These are phyloP conservation scores for Cavia porcellus DNA, from an alignment of 2,113 vertebrate genomes.

Conservation along the genomic window DNA sequence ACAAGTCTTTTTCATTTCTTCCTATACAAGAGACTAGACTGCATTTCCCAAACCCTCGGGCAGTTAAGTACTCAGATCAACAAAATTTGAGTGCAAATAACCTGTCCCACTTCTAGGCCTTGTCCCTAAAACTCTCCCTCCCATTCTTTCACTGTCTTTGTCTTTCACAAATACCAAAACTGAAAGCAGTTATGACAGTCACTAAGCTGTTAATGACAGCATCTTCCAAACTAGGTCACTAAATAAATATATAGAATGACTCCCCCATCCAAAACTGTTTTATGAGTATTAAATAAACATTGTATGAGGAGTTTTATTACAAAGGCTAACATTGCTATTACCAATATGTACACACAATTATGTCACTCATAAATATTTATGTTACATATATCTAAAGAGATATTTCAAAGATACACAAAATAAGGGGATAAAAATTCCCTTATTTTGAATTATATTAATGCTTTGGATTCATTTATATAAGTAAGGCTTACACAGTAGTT, in stretches of 20 bases:
- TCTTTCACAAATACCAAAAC: not conserved
- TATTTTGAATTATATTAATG: not conserved
- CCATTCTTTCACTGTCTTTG: not conserved
- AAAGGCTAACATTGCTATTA: not conserved
- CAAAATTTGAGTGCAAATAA: not conserved
- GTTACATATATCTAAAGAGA: constrained; percentile 21
- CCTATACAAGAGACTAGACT: not conserved
- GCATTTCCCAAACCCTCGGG: not conserved
- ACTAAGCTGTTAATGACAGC: not conserved
- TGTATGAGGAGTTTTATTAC: not conserved
- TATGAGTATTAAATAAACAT: not conserved
- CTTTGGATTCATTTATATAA: not conserved
- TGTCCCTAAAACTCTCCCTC: not conserved
- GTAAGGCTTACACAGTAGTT: constrained; percentile 19
- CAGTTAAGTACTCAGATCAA: not conserved
- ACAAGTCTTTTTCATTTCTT: not conserved
- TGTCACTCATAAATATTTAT: not conserved
- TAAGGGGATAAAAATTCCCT: not conserved
- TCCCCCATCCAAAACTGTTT: not conserved
- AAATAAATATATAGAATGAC: not conserved
- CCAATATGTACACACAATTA: not conserved
- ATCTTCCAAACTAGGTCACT: not conserved
- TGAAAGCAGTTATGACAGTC: not conserved
- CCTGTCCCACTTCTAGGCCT: not conserved
- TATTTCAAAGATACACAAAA: constrained; percentile 40